Evolutionary conservation across 2,888 invertebrate species (phyloP).

Genomic region (Chymomyza caudatula): DNA sequence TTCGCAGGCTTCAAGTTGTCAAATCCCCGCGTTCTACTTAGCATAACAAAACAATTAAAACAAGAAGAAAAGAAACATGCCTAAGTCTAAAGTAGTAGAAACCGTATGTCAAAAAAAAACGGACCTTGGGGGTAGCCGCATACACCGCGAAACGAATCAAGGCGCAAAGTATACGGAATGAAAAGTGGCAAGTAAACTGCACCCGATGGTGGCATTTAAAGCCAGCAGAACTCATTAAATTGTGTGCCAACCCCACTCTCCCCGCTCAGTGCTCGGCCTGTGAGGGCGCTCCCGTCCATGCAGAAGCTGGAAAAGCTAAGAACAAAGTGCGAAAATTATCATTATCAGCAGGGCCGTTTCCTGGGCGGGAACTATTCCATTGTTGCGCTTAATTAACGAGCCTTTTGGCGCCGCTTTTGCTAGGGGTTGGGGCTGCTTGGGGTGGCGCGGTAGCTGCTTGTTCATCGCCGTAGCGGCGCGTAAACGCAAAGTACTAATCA

Average conservation of each 20-base stretch:
- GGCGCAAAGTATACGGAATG: slow-evolving; percentile 17
- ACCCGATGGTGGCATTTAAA: slow-evolving; percentile 66
- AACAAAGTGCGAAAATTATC: slow-evolving; percentile 74
- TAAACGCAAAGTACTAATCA: slow-evolving; percentile 74
- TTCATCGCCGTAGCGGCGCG: slow-evolving; percentile 13
- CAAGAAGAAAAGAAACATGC: slow-evolving; percentile 30
- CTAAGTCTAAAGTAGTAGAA: background rate
- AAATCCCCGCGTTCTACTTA: slow-evolving; percentile 44
- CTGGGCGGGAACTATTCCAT: slow-evolving; percentile 32
- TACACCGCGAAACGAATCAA: slow-evolving; percentile 62
- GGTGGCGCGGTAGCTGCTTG: background rate
- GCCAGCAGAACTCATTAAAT: slow-evolving; percentile 69
- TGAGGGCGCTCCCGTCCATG: too few species aligned
- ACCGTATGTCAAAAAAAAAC: slow-evolving; percentile 3
- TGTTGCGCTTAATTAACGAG: slow-evolving; percentile 75
- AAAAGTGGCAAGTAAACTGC: background rate
- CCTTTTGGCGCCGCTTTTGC: slow-evolving; percentile 27
- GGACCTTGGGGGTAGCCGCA: slow-evolving; percentile 70
- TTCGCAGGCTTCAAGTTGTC: slow-evolving; percentile 37
- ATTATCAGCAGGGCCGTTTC: slow-evolving; percentile 57
- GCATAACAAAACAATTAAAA: slow-evolving; percentile 77
- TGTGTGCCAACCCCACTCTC: slow-evolving; percentile 37
- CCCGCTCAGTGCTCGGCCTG: slow-evolving; percentile 1
- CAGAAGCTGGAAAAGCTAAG: slow-evolving; percentile 8
- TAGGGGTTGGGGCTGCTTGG: background rate